Base-by-base conservation (phyloP, 2,888 invertebrate species). In the Melieria crassipennis region DNA sequence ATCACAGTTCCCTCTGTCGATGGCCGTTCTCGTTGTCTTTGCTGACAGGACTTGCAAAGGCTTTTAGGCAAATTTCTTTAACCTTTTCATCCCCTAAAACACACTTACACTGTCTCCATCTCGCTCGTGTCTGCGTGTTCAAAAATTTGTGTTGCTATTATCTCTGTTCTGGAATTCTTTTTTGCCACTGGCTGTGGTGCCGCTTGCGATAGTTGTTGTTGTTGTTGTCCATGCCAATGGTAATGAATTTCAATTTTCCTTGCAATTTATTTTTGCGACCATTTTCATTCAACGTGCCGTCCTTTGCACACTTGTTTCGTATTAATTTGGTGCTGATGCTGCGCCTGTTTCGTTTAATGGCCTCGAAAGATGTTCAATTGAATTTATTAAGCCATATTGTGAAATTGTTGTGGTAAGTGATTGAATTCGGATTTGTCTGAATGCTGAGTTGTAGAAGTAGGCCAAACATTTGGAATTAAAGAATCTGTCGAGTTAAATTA, bases 301-400 rank as follows among this genome's bases (percentile, higher is more conserved):
- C 46, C 45, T 13, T 45, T 45, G 11, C 0, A 13, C 13, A 16
- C 10, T 55, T 52, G 48, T 30, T 66, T 30, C 42, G 42, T 42
- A 47, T 46, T 57, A 30, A 47, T 48, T 66, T 66, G 58, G 42
- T 43, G 57, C 60, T 58, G 13, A 55, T 52, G 55, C 43, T 55
- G 55, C 30, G 30, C 30, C 30, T 30, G 3, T 30, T 30, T 30
- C 30, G 2, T 30, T 55, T 65, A 65, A 65, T 10, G 9, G 65
- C 52, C 42, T 43, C 16, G 61, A 63, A 45, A 50, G 66, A 66
- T 65, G 57, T 58, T 16, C 58, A 13, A 48, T 42, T 46, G 48
- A 46, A 55, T 71, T 69, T 71, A 61, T 56, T 66, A 42, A 45
- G 66, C 47, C 65, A 66, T 42, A 42, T 62, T 71, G 62, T 11